Conservation (phyloP, 2,888 invertebrate genomes). For the Sinotaia quadrata region DNA sequence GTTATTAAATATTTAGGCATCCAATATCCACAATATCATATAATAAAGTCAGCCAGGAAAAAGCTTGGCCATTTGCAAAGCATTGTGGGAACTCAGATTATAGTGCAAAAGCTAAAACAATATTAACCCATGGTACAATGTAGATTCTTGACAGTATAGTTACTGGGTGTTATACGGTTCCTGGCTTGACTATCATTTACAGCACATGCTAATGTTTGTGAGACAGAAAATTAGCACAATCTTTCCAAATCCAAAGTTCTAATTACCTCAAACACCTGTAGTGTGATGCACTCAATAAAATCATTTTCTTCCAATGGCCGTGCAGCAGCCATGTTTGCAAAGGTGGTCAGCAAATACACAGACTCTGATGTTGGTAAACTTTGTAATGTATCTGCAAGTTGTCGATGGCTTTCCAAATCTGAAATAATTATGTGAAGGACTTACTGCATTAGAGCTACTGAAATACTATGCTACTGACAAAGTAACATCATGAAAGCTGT, state of each 20-base stretch:
- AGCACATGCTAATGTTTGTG: neutral
- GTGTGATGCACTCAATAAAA: constrained; percentile 79
- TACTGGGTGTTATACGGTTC: no score
- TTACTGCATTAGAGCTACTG: neutral
- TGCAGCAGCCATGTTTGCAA: constrained; percentile 85
- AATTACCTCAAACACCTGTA: constrained; percentile 80
- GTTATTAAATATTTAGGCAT: no score
- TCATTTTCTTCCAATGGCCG: constrained; percentile 77
- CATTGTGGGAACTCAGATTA: no score
- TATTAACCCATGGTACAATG: no score
- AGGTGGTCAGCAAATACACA: constrained; percentile 84
- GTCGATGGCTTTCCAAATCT: constrained; percentile 53
- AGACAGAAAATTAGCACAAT: constrained; percentile 1
- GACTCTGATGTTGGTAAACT: constrained; percentile 81
- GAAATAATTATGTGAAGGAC: constrained; percentile 14
- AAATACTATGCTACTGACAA: neutral
- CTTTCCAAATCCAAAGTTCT: neutral
- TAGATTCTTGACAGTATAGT: no score
- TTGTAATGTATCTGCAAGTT: constrained; percentile 76
- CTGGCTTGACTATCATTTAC: no score
- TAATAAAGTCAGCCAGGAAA: no score
- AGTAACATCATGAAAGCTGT: neutral
- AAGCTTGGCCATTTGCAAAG: no score
- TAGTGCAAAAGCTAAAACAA: no score
- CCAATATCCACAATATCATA: no score